Evolutionary conservation across 2,888 invertebrate species (phyloP).

Genomic region (Pogonocherus hispidulus): DNA sequence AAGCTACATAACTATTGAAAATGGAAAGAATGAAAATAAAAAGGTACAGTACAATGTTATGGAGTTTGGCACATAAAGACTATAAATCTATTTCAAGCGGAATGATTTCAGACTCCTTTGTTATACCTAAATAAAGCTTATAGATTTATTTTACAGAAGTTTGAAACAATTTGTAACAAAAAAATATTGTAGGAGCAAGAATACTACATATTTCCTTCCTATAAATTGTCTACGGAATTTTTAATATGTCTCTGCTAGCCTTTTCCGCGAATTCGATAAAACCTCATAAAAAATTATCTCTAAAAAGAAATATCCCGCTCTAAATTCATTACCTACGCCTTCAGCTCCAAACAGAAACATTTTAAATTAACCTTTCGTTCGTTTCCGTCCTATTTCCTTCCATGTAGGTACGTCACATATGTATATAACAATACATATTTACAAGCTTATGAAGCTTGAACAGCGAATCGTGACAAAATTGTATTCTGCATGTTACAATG

Average conservation of each 20-base stretch:
- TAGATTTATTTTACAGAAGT: too few species aligned
- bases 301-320: not conserved
- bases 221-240: constrained; percentile 3
- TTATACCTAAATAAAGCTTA: too few species aligned
- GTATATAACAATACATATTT: not conserved
- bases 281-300: not conserved
- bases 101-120: too few species aligned
- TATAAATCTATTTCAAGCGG: too few species aligned
- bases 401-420: not conserved
- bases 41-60: too few species aligned
- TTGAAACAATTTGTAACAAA: not conserved
- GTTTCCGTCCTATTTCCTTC: not conserved
- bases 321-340: not conserved
- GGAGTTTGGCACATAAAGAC: too few species aligned
- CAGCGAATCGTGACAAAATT: not conserved
- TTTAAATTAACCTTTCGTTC: constrained; percentile 1
- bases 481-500: not conserved
- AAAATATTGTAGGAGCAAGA: not conserved
- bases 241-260: not conserved
- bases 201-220: not conserved
- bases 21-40: too few species aligned
- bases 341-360: not conserved
- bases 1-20: too few species aligned
- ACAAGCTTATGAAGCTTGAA: not conserved
- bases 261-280: too few species aligned